These are phyloP conservation scores for Cabera pusaria DNA, from an alignment of 2,888 invertebrate genomes.

Conservation along the genomic window DNA sequence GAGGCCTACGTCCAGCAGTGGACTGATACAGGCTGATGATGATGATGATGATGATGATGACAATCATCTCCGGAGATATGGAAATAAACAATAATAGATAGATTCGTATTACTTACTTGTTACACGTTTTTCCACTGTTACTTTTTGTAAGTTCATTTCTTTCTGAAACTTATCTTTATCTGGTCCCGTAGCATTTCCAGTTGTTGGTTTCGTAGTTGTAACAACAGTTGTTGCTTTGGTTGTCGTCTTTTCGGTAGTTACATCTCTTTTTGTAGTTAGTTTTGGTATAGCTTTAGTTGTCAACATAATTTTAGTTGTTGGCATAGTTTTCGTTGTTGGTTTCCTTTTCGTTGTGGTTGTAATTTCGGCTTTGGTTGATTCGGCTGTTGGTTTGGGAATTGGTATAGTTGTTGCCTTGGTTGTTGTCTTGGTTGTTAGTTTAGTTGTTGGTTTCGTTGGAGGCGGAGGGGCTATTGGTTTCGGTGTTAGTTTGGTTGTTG, in stretches of 20 bases:
- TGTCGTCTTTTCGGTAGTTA: slow-evolving; percentile 16
- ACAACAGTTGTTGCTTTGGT: slow-evolving; percentile 7
- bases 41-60: too few species aligned
- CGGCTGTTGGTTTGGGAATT: slow-evolving; percentile 31
- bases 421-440: slow-evolving; percentile 25
- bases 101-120: slow-evolving; percentile 14
- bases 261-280: not conserved
- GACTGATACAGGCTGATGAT: too few species aligned
- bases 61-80: too few species aligned
- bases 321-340: slow-evolving; percentile 21
- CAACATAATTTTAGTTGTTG: slow-evolving; percentile 22
- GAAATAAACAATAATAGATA: too few species aligned
- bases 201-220: slow-evolving; percentile 8
- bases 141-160: slow-evolving; percentile 19
- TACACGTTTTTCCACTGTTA: slow-evolving; percentile 1
- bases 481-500: slow-evolving; percentile 24
- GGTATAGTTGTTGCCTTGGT: slow-evolving; percentile 27
- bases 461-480: too few species aligned
- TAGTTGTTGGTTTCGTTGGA: slow-evolving; percentile 26
- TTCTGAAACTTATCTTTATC: slow-evolving; percentile 18
- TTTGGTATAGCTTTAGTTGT: too few species aligned
- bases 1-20: too few species aligned
- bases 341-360: slow-evolving; percentile 15
- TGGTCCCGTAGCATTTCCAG: slow-evolving; percentile 12
- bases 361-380: too few species aligned